Conservation (phyloP, 2,797 vertebrate genomes). For the Muscicapa striata region DNA sequence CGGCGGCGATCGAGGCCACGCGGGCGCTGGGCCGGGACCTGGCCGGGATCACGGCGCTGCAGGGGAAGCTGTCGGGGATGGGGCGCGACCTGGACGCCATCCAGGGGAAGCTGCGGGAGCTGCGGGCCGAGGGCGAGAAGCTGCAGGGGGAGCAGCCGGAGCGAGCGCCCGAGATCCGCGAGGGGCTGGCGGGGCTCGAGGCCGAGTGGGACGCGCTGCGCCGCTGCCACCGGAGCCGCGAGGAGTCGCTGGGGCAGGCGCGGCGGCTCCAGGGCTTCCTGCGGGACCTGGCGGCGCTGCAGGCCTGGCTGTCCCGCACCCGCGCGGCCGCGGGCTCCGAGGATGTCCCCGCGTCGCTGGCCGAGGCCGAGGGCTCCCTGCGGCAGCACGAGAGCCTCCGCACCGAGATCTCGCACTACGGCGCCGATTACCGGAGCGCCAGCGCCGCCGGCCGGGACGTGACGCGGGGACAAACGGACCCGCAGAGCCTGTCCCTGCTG, state of each 20-base stretch:
- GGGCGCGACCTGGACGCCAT: conserved; percentile 94
- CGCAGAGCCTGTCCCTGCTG: conserved; percentile 89
- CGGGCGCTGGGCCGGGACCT: conserved; percentile 91
- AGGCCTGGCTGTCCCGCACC: conserved; percentile 92
- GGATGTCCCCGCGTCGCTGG: conserved; percentile 88
- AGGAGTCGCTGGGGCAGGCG: conserved; percentile 92
- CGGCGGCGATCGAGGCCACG: conserved; percentile 95
- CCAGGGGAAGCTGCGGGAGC: conserved; percentile 87
- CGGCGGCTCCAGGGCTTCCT: conserved; percentile 93
- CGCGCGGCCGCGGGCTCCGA: conserved; percentile 92
- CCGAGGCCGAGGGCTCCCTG: conserved; percentile 87
- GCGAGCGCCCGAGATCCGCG: conserved; percentile 81
- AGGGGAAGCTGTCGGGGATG: conserved; percentile 93
- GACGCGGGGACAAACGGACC: conserved; percentile 89
- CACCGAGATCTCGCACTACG: conserved; percentile 92
- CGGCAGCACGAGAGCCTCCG: conserved; percentile 89
- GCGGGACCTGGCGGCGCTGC: conserved; percentile 91
- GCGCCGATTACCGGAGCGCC: conserved; percentile 88
- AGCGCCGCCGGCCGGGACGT: conserved; percentile 88
- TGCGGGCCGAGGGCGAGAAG: conserved; percentile 83
- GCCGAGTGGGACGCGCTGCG: conserved; percentile 90
- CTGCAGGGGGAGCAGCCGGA: conserved; percentile 84
- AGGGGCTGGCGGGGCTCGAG: conserved; percentile 81
- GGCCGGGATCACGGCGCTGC: conserved; percentile 90
- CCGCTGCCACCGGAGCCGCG: conserved; percentile 85